Evolutionary conservation across 2,797 vertebrate species (phyloP).

Genomic region (Phaenicophaeus curvirostris): DNA sequence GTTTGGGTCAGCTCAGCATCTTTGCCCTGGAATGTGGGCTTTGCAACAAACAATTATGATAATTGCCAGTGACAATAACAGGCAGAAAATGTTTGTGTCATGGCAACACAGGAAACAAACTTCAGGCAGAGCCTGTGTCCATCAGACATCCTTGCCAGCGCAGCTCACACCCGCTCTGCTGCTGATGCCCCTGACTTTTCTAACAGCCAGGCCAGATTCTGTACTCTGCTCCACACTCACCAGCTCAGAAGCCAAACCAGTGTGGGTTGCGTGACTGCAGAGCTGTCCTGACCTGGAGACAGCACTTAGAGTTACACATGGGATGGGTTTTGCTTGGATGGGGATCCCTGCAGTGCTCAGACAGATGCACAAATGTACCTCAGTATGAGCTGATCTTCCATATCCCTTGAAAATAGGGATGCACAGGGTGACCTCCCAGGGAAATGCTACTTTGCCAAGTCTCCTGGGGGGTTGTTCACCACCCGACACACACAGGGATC

Average conservation of each 20-base stretch:
- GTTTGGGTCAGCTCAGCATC: constrained; percentile 23
- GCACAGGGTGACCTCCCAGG: neutral
- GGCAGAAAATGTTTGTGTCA: constrained; percentile 14
- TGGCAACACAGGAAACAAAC: constrained; percentile 31
- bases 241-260: neutral
- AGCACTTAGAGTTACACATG: rapidly evolving
- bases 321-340: rapidly evolving
- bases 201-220: neutral
- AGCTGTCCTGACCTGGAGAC: neutral
- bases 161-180: neutral
- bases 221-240: rapidly evolving
- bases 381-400: neutral
- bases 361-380: neutral
- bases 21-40: constrained; percentile 6
- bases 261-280: rapidly evolving
- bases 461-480: neutral
- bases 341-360: neutral
- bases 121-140: neutral
- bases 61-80: constrained; percentile 38
- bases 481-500: neutral
- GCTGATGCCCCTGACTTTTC: neutral
- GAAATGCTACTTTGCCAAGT: neutral
- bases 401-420: neutral
- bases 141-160: neutral
- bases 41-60: constrained; percentile 10